Conservation (phyloP, 2,797 vertebrate species). For the Catharus ustulatus region DNA sequence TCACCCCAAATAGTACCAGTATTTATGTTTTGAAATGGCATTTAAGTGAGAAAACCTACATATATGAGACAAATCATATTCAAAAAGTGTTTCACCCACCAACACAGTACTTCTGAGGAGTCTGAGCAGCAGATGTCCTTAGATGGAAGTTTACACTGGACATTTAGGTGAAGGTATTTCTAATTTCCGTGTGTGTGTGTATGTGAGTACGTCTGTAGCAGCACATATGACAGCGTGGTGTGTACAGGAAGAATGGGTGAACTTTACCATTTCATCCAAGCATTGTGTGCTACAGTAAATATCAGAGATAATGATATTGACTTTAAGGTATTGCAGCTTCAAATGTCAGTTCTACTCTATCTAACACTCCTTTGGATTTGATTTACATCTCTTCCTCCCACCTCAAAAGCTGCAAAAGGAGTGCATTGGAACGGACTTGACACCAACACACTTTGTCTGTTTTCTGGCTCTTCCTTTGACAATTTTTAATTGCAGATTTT, state of each 20-base stretch:
- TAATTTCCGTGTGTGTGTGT: background rate
- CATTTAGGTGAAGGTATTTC: background rate
- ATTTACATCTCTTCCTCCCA: constrained; percentile 71
- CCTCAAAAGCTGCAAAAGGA: constrained; percentile 3
- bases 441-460: background rate
- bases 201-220: background rate
- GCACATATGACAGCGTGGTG: background rate
- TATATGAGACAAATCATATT: background rate
- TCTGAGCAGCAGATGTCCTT: background rate
- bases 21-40: background rate
- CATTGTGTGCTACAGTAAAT: constrained; percentile 79
- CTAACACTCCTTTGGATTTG: constrained; percentile 60
- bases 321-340: constrained; percentile 80
- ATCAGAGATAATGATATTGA: constrained; percentile 83
- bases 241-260: constrained; percentile 65
- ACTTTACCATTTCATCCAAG: constrained; percentile 74
- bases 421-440: background rate
- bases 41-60: background rate
- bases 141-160: background rate
- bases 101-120: background rate
- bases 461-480: background rate
- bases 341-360: constrained; percentile 80
- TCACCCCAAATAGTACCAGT: background rate
- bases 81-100: background rate
- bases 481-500: background rate